Evolutionary conservation across 2,113 vertebrate species (phyloP).

Genomic region (Corapipo altera): DNA sequence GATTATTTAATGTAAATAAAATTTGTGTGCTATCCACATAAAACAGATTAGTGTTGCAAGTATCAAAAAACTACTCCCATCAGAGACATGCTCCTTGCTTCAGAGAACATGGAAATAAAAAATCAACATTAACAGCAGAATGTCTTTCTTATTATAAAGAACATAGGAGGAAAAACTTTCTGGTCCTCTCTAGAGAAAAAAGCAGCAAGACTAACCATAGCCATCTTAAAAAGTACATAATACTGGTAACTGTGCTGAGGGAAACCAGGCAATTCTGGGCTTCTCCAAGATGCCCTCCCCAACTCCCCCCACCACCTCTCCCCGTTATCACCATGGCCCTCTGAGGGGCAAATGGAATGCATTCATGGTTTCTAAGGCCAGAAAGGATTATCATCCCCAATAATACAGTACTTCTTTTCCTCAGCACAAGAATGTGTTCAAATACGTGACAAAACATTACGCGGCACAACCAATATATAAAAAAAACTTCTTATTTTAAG

Average conservation of each 20-base stretch:
- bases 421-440: neutral
- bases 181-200: neutral
- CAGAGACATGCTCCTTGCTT: neutral
- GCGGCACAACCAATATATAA: neutral
- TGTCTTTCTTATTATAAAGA: neutral
- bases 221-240: neutral
- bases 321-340: rapidly evolving
- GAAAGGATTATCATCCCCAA: neutral
- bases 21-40: neutral
- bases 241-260: neutral
- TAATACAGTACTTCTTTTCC: neutral
- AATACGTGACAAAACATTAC: neutral
- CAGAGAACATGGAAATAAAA: neutral
- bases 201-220: neutral
- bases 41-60: neutral
- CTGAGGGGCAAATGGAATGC: neutral
- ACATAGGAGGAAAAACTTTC: neutral
- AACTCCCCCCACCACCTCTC: neutral
- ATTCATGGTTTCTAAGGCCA: neutral
- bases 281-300: neutral
- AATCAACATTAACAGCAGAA: neutral
- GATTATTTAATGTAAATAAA: neutral
- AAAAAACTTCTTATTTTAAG: neutral
- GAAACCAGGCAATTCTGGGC: neutral
- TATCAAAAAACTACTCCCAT: neutral